A percentile compares a stretch with the other conserved stretches of the same genome.
Evolutionary conservation across 2,797 vertebrate species (phyloP).

Genomic region (Muraenolepis orangiensis): DNA sequence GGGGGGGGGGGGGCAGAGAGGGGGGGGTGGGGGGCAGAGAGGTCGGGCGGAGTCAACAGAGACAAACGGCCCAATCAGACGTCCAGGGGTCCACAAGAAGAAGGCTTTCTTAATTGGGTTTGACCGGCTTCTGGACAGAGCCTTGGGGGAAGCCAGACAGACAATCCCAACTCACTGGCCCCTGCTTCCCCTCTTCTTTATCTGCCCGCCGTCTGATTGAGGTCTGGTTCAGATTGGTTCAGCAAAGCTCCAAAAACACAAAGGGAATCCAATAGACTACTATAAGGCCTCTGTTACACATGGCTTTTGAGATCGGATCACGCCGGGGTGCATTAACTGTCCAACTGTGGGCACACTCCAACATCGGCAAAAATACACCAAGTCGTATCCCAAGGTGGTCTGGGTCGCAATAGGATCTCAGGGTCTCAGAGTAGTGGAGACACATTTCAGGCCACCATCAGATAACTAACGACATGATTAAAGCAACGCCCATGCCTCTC

Average conservation of each 20-base stretch:
- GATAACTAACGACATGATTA: background rate
- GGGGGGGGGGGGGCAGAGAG: background rate
- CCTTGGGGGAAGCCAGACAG: constrained; percentile 50
- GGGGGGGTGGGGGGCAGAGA: background rate
- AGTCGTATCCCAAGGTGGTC: background rate
- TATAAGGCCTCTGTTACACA: background rate
- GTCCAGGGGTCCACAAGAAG: background rate
- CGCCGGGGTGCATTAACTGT: background rate
- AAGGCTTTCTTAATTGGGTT: constrained; percentile 5
- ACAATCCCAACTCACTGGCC: constrained; percentile 36
- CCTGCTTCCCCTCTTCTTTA: constrained; percentile 48
- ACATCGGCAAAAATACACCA: background rate
- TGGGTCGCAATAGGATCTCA: background rate
- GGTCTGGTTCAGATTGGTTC: constrained; percentile 37
- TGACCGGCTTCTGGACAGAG: background rate
- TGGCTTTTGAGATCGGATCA: background rate
- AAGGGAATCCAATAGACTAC: constrained; percentile 43
- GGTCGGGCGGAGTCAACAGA: background rate
- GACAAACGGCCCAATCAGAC: background rate
- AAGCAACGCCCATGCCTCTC: too few relatives aligned
- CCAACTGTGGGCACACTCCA: background rate
- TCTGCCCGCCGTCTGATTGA: constrained; percentile 40
- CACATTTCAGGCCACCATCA: background rate
- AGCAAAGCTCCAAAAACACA: constrained; percentile 48
- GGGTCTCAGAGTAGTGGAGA: background rate